Percentiles rank a stretch among this genome's conserved stretches.
Evolutionary conservation across 1,140 invertebrate genomes (phyloP).

Genomic region (Latrodectus geometricus): DNA sequence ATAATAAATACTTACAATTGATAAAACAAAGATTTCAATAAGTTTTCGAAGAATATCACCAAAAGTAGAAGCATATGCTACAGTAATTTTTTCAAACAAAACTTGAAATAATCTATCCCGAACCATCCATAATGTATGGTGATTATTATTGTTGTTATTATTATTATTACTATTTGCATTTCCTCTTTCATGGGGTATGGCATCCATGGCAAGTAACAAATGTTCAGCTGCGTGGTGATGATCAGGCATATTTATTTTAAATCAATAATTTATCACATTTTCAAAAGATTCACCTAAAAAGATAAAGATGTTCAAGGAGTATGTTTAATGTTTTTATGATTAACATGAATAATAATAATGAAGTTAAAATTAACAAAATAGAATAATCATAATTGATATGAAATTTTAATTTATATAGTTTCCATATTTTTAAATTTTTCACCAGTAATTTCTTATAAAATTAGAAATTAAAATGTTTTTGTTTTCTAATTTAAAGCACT

Average conservation of each 20-base stretch:
- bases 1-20: slow-evolving; percentile 77
- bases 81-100: slow-evolving; percentile 90
- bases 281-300: no score
- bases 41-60: slow-evolving; percentile 86
- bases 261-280: no score
- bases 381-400: no score
- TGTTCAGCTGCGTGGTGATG: slow-evolving; percentile 8
- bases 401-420: no score
- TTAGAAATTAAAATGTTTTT: no score
- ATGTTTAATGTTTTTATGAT: no score
- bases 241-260: slow-evolving; percentile 20
- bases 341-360: no score
- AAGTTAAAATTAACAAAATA: no score
- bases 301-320: no score
- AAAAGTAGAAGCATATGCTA: slow-evolving; percentile 90
- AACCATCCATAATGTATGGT: slow-evolving; percentile 69
- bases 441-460: no score
- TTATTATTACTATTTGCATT: slow-evolving; percentile 26
- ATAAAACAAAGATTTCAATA: slow-evolving; percentile 89
- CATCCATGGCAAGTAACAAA: slow-evolving; percentile 32
- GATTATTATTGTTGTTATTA: slow-evolving; percentile 60
- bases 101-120: slow-evolving; percentile 94
- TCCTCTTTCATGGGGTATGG: slow-evolving; percentile 21
- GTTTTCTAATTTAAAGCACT: no score
- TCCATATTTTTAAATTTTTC: no score